Conservation (phyloP, 35 echinoderm and acorn worm species). For the Strongylocentrotus purpuratus region DNA sequence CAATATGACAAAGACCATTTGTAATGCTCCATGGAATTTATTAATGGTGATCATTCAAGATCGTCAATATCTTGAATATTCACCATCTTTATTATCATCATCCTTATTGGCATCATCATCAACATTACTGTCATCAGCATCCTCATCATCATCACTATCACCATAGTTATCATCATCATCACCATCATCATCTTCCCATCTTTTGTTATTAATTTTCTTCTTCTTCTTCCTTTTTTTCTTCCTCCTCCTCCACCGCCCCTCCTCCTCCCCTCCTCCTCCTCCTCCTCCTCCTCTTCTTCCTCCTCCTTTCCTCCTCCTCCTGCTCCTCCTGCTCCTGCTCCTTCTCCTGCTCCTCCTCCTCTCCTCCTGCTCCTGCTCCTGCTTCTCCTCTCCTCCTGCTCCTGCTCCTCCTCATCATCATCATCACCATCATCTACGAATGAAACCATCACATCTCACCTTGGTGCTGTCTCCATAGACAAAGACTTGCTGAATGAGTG, state of each 20-base stretch:
- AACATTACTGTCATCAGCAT: conserved; percentile 5
- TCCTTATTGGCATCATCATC: not conserved
- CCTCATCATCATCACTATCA: conserved; percentile 6
- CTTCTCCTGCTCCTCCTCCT: too few species aligned
- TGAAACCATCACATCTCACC: conserved; percentile 52
- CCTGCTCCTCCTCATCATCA: too few species aligned
- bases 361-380: too few species aligned
- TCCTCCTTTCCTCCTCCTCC: too few species aligned
- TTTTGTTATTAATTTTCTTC: too few species aligned
- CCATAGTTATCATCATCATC: not conserved
- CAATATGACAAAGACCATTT: too few species aligned
- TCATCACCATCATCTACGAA: not conserved
- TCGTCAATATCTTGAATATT: not conserved
- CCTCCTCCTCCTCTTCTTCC: too few species aligned
- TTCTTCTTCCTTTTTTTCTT: too few species aligned
- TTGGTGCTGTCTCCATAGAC: conserved; percentile 73
- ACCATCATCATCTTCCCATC: not conserved
- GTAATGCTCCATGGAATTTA: not conserved
- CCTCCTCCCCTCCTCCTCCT: too few species aligned
- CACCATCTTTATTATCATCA: not conserved
- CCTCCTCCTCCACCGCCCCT: too few species aligned
- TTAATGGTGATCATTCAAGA: not conserved
- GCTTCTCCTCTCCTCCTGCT: too few species aligned
- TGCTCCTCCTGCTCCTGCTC: too few species aligned
- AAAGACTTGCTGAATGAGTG: conserved; percentile 59